Evolutionary conservation across 92 coral and sea anemone species (phyloP), one percentile per base, ranked within the genome.

Genomic region (Metridium senile): DNA sequence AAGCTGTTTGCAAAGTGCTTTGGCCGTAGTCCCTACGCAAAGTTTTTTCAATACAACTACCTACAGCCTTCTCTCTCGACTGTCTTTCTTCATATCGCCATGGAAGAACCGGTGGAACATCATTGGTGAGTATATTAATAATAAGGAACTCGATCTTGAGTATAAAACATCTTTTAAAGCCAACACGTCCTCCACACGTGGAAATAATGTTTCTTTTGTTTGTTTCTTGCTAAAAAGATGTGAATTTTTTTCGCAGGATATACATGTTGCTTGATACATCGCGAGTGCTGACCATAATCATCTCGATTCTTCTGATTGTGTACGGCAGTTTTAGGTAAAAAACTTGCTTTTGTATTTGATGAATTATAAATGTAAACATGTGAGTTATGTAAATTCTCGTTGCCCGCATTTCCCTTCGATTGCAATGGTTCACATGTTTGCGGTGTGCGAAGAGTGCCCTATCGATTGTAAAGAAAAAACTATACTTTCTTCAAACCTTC

Each of bases 261-360:
- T 88, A 87, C 63, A 87, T 88, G 81, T 74, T 89, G 65, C 80
- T 91, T 20, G 99, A 96, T 67, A 89, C 97, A 61, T 96, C 99
- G 2, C 79, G 99, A 78, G 78, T 96, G 46, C 67, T 93, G 27
- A 96, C 99, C 8, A 83, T 96, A 46, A 73, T 92, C 31, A 87
- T 96, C 61, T 96, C 99, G 0, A 84, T 96, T 56, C 83, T 96
- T 11, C 94, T 96, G 46, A 96, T 96, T 22, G 87, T 96, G 11
- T 96, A 92, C 34, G 99, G 99, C 35, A 92, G 99, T 69, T 96
- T 96, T 59, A 92, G 99, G 99, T 96, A 33, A 61, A 59, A 22
- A 23, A 83, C 13, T 26, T 71, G 62, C 25, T 34, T 29, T 56
- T 10, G 19, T n/a, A 20, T 31, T 65, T 65, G 25, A 33, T 45